A percentile compares a stretch with the other conserved stretches of the same genome.
phyloP scores from a whole-genome alignment of 2,113 vertebrate species.

The Embiotoca jacksoni region DNA sequence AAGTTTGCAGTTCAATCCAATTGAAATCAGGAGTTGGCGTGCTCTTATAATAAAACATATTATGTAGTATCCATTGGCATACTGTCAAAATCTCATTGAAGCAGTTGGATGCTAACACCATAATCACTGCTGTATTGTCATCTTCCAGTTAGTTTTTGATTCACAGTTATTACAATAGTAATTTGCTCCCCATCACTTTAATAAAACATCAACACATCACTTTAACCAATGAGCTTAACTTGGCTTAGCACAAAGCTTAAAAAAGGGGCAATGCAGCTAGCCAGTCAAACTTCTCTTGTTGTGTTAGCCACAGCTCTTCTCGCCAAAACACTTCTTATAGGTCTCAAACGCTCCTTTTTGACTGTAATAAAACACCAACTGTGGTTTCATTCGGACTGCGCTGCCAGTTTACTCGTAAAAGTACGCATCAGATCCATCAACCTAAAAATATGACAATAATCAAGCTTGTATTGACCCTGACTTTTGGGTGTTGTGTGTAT shows the following conservation, averaged over 20 bases:
- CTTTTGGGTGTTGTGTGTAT: conserved; percentile 25
- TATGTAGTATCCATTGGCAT: too few species aligned
- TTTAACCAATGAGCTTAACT: background rate
- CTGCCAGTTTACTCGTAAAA: background rate
- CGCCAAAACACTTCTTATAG: background rate
- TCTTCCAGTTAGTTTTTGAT: too few species aligned
- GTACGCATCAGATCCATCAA: conserved; percentile 18
- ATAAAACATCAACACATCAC: background rate
- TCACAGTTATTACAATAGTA: too few species aligned
- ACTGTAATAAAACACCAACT: background rate
- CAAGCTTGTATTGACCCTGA: conserved; percentile 2
- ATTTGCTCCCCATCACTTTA: background rate
- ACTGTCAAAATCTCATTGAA: background rate
- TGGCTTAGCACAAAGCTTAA: too few species aligned
- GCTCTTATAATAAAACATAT: background rate
- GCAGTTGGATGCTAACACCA: background rate
- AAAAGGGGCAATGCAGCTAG: too few species aligned
- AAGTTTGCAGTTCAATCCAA: conserved; percentile 9
- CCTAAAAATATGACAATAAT: conserved; percentile 12
- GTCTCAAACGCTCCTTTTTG: background rate
- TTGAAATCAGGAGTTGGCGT: conserved; percentile 6
- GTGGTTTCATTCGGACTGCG: background rate
- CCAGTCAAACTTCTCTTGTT: too few species aligned
- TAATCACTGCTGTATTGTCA: background rate
- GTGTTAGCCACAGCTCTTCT: too few species aligned